Percentiles rank a stretch among this genome's conserved stretches.
Evolutionary conservation across 2,888 invertebrate species (phyloP).

Genomic region (Acanthosepion lycidas): DNA sequence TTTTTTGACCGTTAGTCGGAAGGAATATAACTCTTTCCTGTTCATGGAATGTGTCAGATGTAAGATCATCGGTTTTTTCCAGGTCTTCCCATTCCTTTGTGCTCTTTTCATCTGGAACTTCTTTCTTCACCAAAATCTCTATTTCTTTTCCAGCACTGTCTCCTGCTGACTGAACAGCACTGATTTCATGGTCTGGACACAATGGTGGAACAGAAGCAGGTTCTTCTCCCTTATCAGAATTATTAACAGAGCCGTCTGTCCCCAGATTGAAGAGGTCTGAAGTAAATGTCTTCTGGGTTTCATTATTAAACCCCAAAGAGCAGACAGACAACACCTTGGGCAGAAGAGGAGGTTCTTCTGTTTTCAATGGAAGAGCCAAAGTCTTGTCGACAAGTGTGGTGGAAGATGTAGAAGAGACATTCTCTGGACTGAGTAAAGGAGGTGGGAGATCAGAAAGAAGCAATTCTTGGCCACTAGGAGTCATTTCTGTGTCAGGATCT

Average conservation of each 20-base stretch:
- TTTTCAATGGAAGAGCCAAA: neutral
- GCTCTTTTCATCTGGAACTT: neutral
- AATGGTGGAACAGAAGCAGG: neutral
- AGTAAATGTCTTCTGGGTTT: neutral
- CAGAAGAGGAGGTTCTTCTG: neutral
- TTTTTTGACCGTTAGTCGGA: neutral
- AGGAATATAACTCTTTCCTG: conserved; percentile 39
- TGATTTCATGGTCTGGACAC: neutral
- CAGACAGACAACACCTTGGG: neutral
- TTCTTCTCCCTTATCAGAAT: neutral
- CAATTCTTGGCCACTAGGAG: neutral
- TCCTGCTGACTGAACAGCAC: neutral
- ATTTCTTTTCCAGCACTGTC: neutral
- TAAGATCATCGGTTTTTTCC: neutral
- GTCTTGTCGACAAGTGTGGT: neutral
- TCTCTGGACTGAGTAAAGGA: neutral
- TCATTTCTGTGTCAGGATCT: neutral
- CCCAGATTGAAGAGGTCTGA: neutral
- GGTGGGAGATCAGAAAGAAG: neutral
- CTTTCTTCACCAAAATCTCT: neutral
- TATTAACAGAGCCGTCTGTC: neutral
- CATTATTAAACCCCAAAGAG: neutral
- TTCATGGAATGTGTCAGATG: neutral
- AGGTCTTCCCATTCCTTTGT: neutral
- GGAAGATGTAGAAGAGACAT: neutral